Evolutionary conservation across 2,888 invertebrate genomes (phyloP), one percentile per base, ranked within the genome.

Genomic region (Helleia helle): DNA sequence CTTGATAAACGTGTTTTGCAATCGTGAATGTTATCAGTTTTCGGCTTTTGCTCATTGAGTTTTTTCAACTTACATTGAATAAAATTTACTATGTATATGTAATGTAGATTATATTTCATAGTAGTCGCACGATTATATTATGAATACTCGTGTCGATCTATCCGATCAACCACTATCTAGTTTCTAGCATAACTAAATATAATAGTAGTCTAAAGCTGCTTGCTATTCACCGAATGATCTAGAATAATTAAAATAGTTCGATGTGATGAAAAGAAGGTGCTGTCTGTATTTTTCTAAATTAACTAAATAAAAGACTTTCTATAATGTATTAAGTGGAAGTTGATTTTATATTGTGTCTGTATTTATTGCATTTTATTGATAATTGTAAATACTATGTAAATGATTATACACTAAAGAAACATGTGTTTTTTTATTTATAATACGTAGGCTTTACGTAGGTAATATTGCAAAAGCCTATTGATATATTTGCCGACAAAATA

Each of bases 331-430:
- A 1, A 28, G 27, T 29, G 12, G 18, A 17, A 15, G 17, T 28
- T 27, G 9, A 30, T 27, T 26, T 30, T 30, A 25, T 30, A 40
- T 7, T 17, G 17, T 38, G 29, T 43, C 26, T 43, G 36, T 46
- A 41, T 46, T 43, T 43, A 43, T 43, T 46, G 26, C 25, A 26
- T 40, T 40, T 31, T 34, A 13, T 25, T 15, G 31, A 30, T 46
- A 27, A 41, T 26, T 47, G 45, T 47, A 47, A 47, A 47, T 47
- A 45, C 28, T 40, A 40, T 44, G 37, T 41, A 45, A 41, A 43
- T 42, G 31, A 42, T 29, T 43, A 28, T 40, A 13, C 18, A 40
- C 25, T 31, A 12, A 41, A 14, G 5, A 41, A 13, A 14, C n/a
- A n/a, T 18, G 13, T 7, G 38, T 34, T n/a, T 39, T n/a, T 41